phyloP scores from a whole-genome alignment of 1,140 invertebrate genomes.

The Frieseomelitta varia region DNA sequence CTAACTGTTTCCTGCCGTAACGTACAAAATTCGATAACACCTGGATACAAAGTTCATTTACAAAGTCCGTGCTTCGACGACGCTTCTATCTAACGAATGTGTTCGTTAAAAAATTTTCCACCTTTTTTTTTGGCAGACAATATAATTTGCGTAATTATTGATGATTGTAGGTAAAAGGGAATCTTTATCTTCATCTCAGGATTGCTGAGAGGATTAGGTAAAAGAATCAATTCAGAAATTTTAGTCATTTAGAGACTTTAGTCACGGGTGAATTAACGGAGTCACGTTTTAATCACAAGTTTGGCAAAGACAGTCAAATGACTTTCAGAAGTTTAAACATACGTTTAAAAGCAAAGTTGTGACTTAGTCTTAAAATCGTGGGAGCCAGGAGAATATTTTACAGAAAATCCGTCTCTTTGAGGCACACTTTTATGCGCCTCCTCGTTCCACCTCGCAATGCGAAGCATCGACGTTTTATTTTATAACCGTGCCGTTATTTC shows the following conservation, averaged over 20 bases:
- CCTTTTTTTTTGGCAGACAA: too few species aligned
- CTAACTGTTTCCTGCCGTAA: too few species aligned
- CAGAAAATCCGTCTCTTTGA: not conserved
- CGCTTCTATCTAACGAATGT: too few species aligned
- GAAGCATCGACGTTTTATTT: not conserved
- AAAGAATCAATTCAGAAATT: not conserved
- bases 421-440: not conserved
- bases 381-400: not conserved
- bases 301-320: not conserved
- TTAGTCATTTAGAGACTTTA: not conserved
- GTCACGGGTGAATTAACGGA: not conserved
- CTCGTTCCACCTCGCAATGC: too few species aligned
- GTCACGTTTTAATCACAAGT: not conserved
- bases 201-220: too few species aligned
- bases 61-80: too few species aligned
- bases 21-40: too few species aligned
- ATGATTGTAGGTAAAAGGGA: too few species aligned
- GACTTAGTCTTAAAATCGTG: not conserved
- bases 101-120: too few species aligned
- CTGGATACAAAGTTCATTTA: too few species aligned
- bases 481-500: not conserved
- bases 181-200: too few species aligned
- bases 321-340: not conserved
- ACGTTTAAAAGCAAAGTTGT: not conserved
- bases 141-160: too few species aligned